Evolutionary conservation across 2,113 vertebrate species (phyloP), one percentile per base, ranked within the genome.

Genomic region (Phoxinus phoxinus): DNA sequence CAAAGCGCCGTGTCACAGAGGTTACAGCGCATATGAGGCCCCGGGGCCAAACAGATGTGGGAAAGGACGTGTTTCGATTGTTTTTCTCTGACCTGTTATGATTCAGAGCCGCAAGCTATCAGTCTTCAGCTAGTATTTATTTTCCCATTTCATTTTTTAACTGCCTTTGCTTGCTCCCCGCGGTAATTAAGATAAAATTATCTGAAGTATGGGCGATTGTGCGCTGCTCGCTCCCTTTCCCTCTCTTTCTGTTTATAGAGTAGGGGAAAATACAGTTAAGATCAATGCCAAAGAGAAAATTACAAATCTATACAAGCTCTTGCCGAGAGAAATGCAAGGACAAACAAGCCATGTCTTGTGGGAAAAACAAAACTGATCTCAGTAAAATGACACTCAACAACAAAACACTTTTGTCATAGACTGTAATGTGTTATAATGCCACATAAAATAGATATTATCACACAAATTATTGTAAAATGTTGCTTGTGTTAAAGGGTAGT

Each of bases 131-230:
- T 83, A 75, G 67, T 86, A 75, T 88, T 85, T 88, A 88, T 88
- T 78, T 86, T 88, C 83, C 77, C 73, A 86, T 89, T 89, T 88
- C 85, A 86, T 89, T 87, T 89, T 84, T 83, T 77, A 89, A 88
- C 67, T 72, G 83, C 86, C 75, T 76, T 63, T 56, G 72, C 72
- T 48, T 30, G 65, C 48, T 86, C 86, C 85, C 84, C 75, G n/a
- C 71, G 78, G 88, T 89, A 89, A 89, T 89, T 89, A 89, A 88
- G 86, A 86, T 89, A 88, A 85, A 88, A 89, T 86, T 88, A 89
- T 87, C 84, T 61, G 48, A 56, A 58, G 67, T 76, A 58, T 59
- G 46, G 17, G 44, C 65, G 74, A 63, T 69, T 77, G 75, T 81
- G 46, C 19, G n/a, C 81, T 21, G 75, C 19, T 78, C 58, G 27